These are phyloP conservation scores for Podilymbus podiceps DNA, from an alignment of 2,113 vertebrate genomes.

Conservation along the genomic window DNA sequence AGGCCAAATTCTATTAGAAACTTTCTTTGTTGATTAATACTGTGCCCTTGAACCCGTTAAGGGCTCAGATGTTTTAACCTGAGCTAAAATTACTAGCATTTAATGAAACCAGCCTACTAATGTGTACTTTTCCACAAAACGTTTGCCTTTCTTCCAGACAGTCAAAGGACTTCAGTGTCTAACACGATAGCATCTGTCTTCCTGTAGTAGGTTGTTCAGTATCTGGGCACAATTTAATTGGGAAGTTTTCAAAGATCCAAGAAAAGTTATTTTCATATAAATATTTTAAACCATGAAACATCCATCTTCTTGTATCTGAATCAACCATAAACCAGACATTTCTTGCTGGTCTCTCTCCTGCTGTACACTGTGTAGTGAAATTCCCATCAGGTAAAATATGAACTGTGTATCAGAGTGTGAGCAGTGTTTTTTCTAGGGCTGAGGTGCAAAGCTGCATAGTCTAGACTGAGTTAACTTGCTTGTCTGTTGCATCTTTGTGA, in stretches of 20 bases:
- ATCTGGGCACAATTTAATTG: background rate
- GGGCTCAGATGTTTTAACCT: constrained; percentile 57
- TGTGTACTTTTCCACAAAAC: constrained; percentile 12
- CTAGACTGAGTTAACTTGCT: background rate
- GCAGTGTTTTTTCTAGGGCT: background rate
- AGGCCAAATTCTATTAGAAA: constrained; percentile 60
- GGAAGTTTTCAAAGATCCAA: background rate
- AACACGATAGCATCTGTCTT: background rate
- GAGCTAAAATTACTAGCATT: constrained; percentile 61
- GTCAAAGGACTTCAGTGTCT: background rate
- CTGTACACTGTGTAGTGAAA: background rate
- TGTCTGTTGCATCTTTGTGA: background rate
- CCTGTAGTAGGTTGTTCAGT: background rate
- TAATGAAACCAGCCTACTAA: constrained; percentile 40
- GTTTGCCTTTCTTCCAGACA: background rate
- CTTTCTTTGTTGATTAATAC: constrained; percentile 50
- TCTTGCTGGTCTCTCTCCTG: background rate
- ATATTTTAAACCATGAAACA: background rate
- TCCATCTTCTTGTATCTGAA: background rate
- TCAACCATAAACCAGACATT: background rate
- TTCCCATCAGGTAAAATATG: background rate
- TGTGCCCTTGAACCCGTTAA: constrained; percentile 27
- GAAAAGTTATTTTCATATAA: background rate
- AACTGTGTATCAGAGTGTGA: background rate
- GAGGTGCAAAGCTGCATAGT: background rate